Base-by-base conservation (phyloP, 64 coral and sea anemone genomes). In the Anthopleura sola region DNA sequence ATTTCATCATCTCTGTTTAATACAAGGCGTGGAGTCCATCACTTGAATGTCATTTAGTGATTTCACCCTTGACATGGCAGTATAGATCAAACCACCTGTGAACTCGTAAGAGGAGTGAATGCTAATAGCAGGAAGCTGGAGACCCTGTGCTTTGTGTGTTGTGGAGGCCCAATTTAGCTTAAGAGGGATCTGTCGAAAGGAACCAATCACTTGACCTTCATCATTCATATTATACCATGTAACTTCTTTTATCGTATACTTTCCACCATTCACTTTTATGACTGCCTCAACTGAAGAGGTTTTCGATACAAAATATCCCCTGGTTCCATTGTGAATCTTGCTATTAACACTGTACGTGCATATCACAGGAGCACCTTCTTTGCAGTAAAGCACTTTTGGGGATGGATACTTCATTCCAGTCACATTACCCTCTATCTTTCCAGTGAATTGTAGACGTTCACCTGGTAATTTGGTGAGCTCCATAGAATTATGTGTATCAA, bases 111-210 rank as follows among this genome's bases (percentile, higher is more conserved):
- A 26, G 14, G 84, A 87, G 21, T 95, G 88, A 9, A 84, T 53
- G 0, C 87, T 17, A 3, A 79, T 85, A 26, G 71, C 60, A 0
- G 60, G 24, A 11, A 90, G 36, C 1, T 68, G 54, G 3, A 78
- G 79, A 8, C 93, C 93, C 85, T 90, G 85, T n/a, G 80, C 37
- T 46, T 95, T 95, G 68, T 95, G 88, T 7, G 85, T 76, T 7
- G 91, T 93, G 47, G 83, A 20, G 11, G 86, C 83, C 91, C 86
- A 93, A 11, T 78, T 33, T n/a, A 93, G 34, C 34, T 86, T 89
- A 0, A 89, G 13, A 0, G 91, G 91, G 5, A 93, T 37, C 55
- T 89, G 82, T 0, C 14, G 31, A n/a, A 83, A 85, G 7, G 83
- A 55, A 1, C 91, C 91, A 89, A 93, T 80, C 9, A 13, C 31